A percentile compares a stretch with the other conserved stretches of the same genome.
phyloP scores from a whole-genome alignment of 2,797 vertebrate genomes.

The Peromyscus attwateri region DNA sequence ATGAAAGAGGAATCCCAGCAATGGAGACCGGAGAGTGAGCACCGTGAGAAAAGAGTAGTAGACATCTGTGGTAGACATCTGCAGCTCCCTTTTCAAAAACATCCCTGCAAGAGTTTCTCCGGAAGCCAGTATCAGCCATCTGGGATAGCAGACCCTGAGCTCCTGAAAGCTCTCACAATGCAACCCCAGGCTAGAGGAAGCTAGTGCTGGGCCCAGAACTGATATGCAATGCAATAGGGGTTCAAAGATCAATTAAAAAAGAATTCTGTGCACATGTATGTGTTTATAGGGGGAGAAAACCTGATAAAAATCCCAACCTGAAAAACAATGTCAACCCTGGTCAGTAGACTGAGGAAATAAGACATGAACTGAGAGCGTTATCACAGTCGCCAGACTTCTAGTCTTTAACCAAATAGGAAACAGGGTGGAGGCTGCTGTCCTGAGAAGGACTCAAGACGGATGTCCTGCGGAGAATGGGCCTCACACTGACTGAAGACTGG shows the following conservation, averaged over 20 bases:
- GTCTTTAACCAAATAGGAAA: constrained; percentile 63
- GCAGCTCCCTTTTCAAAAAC: constrained; percentile 13
- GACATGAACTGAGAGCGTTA: neutral
- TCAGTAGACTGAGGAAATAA: constrained; percentile 23
- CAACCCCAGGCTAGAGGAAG: neutral
- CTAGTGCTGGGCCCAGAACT: neutral
- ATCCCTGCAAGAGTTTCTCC: neutral
- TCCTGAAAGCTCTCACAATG: neutral
- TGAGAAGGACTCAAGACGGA: neutral
- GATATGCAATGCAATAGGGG: neutral
- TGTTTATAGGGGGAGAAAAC: constrained; percentile 26
- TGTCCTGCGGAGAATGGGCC: neutral
- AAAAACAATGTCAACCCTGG: neutral
- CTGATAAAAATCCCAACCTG: neutral
- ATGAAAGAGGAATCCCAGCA: neutral
- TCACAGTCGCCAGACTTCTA: neutral
- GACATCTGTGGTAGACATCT: constrained; percentile 5
- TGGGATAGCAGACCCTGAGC: neutral
- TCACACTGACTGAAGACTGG: neutral
- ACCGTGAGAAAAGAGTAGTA: neutral
- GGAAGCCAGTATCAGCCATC: neutral
- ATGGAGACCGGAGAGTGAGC: neutral
- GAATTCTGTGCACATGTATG: neutral
- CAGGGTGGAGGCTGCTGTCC: neutral
- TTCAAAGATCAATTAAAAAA: neutral